These are phyloP conservation scores for Thinocorus orbignyianus DNA, from an alignment of 2,113 vertebrate species.

Conservation along the genomic window DNA sequence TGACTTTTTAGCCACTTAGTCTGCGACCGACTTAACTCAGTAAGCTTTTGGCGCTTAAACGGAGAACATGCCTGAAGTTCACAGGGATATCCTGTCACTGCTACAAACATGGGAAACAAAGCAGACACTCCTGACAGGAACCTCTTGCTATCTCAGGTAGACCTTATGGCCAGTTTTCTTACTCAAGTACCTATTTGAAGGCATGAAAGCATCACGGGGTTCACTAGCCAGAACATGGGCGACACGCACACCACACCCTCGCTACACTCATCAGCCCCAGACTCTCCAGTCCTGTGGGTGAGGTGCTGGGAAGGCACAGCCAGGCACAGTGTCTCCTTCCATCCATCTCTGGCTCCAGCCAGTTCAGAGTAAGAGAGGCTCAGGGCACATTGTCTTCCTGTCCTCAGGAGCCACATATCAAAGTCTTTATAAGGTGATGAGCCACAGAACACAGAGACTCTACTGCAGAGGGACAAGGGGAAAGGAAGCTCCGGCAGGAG, in stretches of 20 bases:
- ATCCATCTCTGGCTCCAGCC: not conserved
- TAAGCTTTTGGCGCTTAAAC: not conserved
- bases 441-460: not conserved
- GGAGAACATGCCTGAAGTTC: not conserved
- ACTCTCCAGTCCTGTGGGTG: not conserved
- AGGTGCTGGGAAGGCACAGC: not conserved
- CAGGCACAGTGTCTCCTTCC: not conserved
- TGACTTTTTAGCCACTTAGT: not conserved
- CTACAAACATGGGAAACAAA: not conserved
- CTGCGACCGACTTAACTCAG: not conserved
- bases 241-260: accelerated
- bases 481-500: not conserved
- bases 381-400: not conserved
- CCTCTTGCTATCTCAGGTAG: not conserved
- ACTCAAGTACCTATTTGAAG: not conserved
- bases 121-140: not conserved
- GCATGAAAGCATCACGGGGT: not conserved
- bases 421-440: not conserved
- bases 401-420: not conserved
- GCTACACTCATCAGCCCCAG: not conserved
- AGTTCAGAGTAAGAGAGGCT: not conserved
- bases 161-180: not conserved
- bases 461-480: not conserved
- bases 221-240: not conserved
- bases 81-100: not conserved